phyloP scores from a whole-genome alignment of 1,140 invertebrate genomes.

The Plectrocnemia conspersa region DNA sequence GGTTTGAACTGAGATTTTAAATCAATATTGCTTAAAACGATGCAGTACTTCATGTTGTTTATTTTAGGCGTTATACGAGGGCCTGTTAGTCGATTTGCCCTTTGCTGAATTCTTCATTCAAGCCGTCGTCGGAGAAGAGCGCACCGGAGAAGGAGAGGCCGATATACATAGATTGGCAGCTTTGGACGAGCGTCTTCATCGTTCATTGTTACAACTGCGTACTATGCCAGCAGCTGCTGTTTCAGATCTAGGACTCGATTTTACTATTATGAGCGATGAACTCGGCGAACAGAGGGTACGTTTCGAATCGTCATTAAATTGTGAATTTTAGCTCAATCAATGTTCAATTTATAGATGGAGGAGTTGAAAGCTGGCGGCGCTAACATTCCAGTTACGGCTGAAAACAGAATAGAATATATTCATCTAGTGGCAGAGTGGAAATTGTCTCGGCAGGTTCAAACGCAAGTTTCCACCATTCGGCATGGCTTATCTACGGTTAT shows the following conservation, averaged over 20 bases:
- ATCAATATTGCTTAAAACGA: too few species aligned
- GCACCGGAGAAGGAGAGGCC: slow-evolving; percentile 65
- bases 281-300: slow-evolving; percentile 80
- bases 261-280: slow-evolving; percentile 85
- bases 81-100: slow-evolving; percentile 88
- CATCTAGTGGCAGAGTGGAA: slow-evolving; percentile 95
- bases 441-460: slow-evolving; percentile 73
- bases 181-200: slow-evolving; percentile 87
- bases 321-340: too few species aligned
- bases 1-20: too few species aligned
- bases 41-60: too few species aligned
- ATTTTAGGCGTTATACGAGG: slow-evolving; percentile 85
- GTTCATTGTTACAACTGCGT: slow-evolving; percentile 84
- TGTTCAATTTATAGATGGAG: slow-evolving; percentile 56
- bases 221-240: slow-evolving; percentile 71
- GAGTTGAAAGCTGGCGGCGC: slow-evolving; percentile 87
- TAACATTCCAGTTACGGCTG: slow-evolving; percentile 83
- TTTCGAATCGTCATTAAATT: background rate
- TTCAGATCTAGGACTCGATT: slow-evolving; percentile 82
- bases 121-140: slow-evolving; percentile 72
- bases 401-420: slow-evolving; percentile 95
- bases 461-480: slow-evolving; percentile 81
- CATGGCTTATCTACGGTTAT: slow-evolving; percentile 85
- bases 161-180: slow-evolving; percentile 93
- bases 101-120: slow-evolving; percentile 90